Evolutionary conservation across 1,140 invertebrate genomes (phyloP), one percentile per base, ranked within the genome.

Genomic region (Aphis craccivora): DNA sequence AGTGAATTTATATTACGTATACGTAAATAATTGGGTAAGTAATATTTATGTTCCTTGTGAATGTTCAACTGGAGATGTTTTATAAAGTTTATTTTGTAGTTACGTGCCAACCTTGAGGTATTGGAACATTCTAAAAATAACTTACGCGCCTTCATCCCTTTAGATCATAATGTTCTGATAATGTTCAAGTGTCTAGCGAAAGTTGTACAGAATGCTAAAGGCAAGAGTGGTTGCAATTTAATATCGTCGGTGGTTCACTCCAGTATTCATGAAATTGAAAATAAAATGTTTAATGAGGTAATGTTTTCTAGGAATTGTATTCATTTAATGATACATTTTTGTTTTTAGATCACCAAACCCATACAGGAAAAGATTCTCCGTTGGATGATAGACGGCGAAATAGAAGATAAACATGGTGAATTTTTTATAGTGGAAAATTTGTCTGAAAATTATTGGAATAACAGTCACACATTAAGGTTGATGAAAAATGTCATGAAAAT

Each of bases 331-430:
- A 84, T 84, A 43, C 40, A 8, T 40, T 30, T 87, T 25, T 3
- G 37, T 40, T 20, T 48, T 90, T 55, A 90, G 88, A 55, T 92
- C 25, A 40, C 45, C 9, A 84, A 92, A 30, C 76, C 76, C 14
- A 92, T 92, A 53, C 45, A 83, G 1, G 22, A 1, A 18, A 83
- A 51, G 45, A 83, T 83, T 22, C 1, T 83, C 4, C 45, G 25
- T 37, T 92, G 76, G 91, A 92, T 92, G 76, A 48, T 23, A 5
- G n/a, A 35, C 22, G 91, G 76, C 11, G n/a, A 81, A 40, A 2
- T 92, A 37, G 35, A 92, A 83, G 91, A 92, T 14, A 25, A 92
- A 23, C 6, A 83, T 51, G 60, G 18, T 37, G 91, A 92, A 35
- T 84, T 92, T 92, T 92, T 92, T 35, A 92, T 84, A 23, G 45